A percentile compares a stretch with the other conserved stretches of the same genome.
Evolutionary conservation across 2,797 vertebrate species (phyloP).

Genomic region (Discoglossus pictus): DNA sequence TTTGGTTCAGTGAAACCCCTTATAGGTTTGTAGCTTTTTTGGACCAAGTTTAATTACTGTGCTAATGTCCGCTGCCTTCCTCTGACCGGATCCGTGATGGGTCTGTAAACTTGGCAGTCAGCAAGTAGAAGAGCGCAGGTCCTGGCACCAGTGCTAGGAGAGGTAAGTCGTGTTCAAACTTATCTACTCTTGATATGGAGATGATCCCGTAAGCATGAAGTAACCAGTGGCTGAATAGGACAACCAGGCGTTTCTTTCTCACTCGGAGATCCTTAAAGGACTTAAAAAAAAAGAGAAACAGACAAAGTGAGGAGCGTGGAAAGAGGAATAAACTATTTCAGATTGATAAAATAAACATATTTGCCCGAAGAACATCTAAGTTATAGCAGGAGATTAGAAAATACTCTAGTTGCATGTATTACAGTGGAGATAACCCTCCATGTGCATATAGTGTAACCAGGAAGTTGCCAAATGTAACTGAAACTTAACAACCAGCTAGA

Average conservation of each 20-base stretch:
- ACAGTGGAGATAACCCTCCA: too few relatives aligned
- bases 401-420: too few relatives aligned
- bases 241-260: conserved; percentile 93
- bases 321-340: too few relatives aligned
- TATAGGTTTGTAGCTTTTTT: neutral
- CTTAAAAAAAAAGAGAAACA: conserved; percentile 65
- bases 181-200: conserved; percentile 93
- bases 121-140: conserved; percentile 91
- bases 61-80: conserved; percentile 86
- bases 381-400: too few relatives aligned
- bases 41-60: conserved; percentile 2
- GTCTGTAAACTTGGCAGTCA: conserved; percentile 92
- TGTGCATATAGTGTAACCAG: too few relatives aligned
- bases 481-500: too few relatives aligned
- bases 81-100: conserved; percentile 91
- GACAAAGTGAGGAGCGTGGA: too few relatives aligned
- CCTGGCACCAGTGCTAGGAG: conserved; percentile 90
- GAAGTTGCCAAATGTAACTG: too few relatives aligned
- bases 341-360: too few relatives aligned
- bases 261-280: conserved; percentile 89
- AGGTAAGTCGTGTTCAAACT: conserved; percentile 87
- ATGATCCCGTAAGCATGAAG: conserved; percentile 96
- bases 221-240: conserved; percentile 96
- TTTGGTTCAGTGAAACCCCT: neutral
- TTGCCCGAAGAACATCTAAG: too few relatives aligned